phyloP scores from a whole-genome alignment of 1,140 invertebrate species.

The Trichonephila clavipes region DNA sequence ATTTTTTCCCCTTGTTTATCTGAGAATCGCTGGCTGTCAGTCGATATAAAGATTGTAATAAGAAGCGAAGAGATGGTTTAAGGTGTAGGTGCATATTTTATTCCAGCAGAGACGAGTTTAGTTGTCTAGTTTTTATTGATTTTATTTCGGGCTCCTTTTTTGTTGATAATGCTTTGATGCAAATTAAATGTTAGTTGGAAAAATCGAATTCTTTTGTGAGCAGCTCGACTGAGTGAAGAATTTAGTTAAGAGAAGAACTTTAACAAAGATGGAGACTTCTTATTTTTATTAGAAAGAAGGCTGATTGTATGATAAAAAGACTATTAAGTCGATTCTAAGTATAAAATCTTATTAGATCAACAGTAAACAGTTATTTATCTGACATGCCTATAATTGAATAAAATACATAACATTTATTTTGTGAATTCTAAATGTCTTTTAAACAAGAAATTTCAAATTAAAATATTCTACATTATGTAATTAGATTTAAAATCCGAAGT shows the following conservation, averaged over 20 bases:
- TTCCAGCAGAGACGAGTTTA: background rate
- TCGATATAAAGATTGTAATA: constrained; percentile 5
- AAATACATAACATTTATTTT: too few relatives aligned
- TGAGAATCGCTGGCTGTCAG: background rate
- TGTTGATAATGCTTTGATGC: background rate
- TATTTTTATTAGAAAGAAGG: too few relatives aligned
- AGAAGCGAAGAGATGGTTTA: background rate
- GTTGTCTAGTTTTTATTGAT: background rate
- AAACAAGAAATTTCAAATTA: too few relatives aligned
- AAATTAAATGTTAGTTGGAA: background rate
- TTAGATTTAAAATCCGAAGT: too few relatives aligned
- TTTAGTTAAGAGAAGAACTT: background rate
- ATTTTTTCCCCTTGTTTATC: background rate
- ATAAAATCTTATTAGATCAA: too few relatives aligned
- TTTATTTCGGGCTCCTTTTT: background rate
- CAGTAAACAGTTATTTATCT: too few relatives aligned
- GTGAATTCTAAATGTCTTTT: too few relatives aligned
- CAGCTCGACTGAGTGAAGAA: background rate
- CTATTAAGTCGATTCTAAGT: too few relatives aligned
- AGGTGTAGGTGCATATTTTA: constrained; percentile 10
- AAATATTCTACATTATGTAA: too few relatives aligned
- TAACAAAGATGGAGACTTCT: too few relatives aligned
- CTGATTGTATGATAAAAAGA: too few relatives aligned
- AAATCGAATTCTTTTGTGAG: background rate
- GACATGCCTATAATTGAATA: too few relatives aligned